Base-by-base conservation (phyloP, 2,888 invertebrate species). In the Erebia aethiops region DNA sequence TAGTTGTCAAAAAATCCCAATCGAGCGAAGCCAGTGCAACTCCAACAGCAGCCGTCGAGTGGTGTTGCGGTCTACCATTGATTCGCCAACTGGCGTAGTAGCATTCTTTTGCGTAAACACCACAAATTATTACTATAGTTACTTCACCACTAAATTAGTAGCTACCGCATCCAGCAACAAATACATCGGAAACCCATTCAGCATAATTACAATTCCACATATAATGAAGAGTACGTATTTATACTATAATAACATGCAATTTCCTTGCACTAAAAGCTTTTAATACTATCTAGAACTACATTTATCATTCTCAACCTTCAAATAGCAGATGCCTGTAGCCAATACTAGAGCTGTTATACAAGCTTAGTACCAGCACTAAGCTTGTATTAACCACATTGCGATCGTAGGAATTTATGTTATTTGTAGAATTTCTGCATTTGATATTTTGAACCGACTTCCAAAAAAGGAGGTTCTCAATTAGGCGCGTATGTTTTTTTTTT, bases 51-150 rank as follows among this genome's bases (percentile, higher is more conserved):
- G 52, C 63, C 43, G 67, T 81, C 80, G 81, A 80, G 80, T 81
- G 81, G 81, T 81, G 80, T 78, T 80, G 81, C 76, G 79, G 79
- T 80, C 76, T 75, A 46, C 74, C 76, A 77, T 77, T 76, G 77
- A 78, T 77, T 75, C 73, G 71, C 77, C 82, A 81, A 80, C 78
- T 82, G 84, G 79, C 78, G 79, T 78, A 79, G 78, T 82, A 84
- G 79, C 79, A 79, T 78, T 79, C 67, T 41, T 67, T 67, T 41
- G 60, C 67, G 58, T 67, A 49, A 67, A 58, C 16, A 35, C 57
- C 46, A 13, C 56, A 66, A 57, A 66, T 77, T 72, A 67, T 71
- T 75, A 58, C n/a, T 49, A n/a, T 78, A 79, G 77, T 81, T 78
- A 71, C 69, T 63, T 71, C 72, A 78, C 77, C 74, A 69, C 78